Conservation (phyloP, 2,797 vertebrate genomes). For the Tokudaia tokunoshimensis region DNA sequence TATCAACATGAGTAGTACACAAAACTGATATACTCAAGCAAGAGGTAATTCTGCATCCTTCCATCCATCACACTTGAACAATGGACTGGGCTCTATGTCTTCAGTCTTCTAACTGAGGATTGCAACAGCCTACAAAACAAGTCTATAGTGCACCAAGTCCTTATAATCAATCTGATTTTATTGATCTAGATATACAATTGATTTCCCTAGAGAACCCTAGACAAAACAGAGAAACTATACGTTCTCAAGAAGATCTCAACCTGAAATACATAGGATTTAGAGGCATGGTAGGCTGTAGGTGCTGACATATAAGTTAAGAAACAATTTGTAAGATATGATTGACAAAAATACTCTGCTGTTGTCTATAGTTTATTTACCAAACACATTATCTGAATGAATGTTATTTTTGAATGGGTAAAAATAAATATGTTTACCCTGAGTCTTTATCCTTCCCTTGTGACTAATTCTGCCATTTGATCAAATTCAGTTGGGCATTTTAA, state of each 20-base stretch:
- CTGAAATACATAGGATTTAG: background rate
- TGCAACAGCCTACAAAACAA: background rate
- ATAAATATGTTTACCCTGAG: background rate
- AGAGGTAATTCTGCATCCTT: background rate
- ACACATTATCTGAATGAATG: background rate
- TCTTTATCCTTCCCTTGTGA: background rate
- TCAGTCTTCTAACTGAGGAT: too few relatives aligned
- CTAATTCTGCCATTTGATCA: background rate
- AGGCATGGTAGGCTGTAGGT: background rate
- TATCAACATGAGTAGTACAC: background rate
- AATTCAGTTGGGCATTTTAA: background rate
- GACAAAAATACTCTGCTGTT: background rate
- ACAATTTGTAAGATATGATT: background rate
- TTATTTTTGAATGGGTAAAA: background rate
- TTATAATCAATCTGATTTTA: background rate
- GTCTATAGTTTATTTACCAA: background rate
- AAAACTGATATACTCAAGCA: background rate
- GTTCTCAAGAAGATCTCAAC: background rate
- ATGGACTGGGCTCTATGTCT: too few relatives aligned
- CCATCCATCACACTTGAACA: background rate
- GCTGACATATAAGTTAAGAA: background rate
- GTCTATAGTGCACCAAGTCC: too few relatives aligned
- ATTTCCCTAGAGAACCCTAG: background rate
- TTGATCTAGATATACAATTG: background rate
- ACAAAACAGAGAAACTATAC: background rate